Evolutionary conservation across 2,888 invertebrate species (phyloP), one percentile per base, ranked within the genome.

Genomic region (Drosophila borealis): DNA sequence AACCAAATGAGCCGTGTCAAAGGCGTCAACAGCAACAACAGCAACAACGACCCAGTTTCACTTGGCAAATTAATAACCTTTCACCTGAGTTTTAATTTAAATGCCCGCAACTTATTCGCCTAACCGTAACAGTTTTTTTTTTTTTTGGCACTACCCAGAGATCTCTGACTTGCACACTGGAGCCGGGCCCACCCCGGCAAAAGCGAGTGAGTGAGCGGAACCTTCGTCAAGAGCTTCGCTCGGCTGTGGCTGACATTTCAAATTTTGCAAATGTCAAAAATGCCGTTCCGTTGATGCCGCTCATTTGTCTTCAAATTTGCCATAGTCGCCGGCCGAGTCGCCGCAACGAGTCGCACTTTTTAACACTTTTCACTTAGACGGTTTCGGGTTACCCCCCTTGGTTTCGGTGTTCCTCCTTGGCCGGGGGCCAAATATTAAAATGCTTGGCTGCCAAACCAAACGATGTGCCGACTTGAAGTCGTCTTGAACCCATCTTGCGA

Each of bases 241-340:
- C 46, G 49, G 39, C 44, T 66, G 60, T 57, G 80, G 65, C 84
- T 86, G 89, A 86, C 89, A 86, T 88, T 86, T 86, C 75, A 89
- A 89, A 86, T 86, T 89, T 87, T 56, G 85, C 89, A 89, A 86
- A 85, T 87, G 89, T 89, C 85, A 89, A 87, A 81, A 88, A 63
- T 72, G 59, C 68, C 64, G 61, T 75, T 62, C 44, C 62, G 71
- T 66, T 68, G 77, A 60, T 71, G 77, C 69, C 67, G 64, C 81
- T 85, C 85, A 86, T 86, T 86, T 86, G 85, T 89, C 88, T 86
- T 77, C 21, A 60, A 83, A 81, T 67, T 66, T 67, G 80, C 70
- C 78, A 74, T 66, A 64, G 53, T 13, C 33, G 29, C 29, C 29
- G 8, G 70, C 65, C 54, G 59, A 42, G 62, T 56, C 49, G 49